Evolutionary conservation across 1,140 invertebrate species (phyloP).

Genomic region (Zophobas morio): DNA sequence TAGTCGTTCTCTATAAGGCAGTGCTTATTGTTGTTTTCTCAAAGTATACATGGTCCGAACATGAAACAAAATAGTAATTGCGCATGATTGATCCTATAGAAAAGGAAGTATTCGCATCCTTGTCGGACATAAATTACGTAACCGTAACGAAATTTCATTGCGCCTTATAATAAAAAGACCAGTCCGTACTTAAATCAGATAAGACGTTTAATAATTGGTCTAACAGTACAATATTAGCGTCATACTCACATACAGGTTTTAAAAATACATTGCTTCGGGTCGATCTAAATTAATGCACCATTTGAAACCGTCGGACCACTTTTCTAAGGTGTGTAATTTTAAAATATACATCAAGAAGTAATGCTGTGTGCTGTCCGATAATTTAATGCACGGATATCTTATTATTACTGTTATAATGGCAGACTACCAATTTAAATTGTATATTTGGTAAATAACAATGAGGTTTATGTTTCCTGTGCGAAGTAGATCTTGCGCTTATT

Average conservation of each 20-base stretch:
- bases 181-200: slow-evolving; percentile 55
- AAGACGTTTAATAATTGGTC: slow-evolving; percentile 58
- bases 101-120: slow-evolving; percentile 27
- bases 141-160: slow-evolving; percentile 43
- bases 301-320: slow-evolving; percentile 37
- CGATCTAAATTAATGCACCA: slow-evolving; percentile 55
- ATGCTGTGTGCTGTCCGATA: slow-evolving; percentile 33
- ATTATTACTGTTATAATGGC: slow-evolving; percentile 44
- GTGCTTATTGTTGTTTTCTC: slow-evolving; percentile 10
- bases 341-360: slow-evolving; percentile 41
- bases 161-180: slow-evolving; percentile 39
- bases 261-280: slow-evolving; percentile 54
- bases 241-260: slow-evolving; percentile 58
- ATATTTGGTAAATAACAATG: slow-evolving; percentile 50
- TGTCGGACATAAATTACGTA: slow-evolving; percentile 41
- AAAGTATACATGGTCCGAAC: not conserved
- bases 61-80: slow-evolving; percentile 14
- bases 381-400: slow-evolving; percentile 37
- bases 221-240: slow-evolving; percentile 56
- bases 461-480: slow-evolving; percentile 54
- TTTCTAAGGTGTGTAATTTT: slow-evolving; percentile 41
- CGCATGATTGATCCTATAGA: slow-evolving; percentile 23
- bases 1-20: not conserved
- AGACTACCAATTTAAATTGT: slow-evolving; percentile 53
- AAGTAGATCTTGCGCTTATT: slow-evolving; percentile 1